Base-by-base conservation (phyloP, 2,113 vertebrate genomes). In the Grus americana region DNA sequence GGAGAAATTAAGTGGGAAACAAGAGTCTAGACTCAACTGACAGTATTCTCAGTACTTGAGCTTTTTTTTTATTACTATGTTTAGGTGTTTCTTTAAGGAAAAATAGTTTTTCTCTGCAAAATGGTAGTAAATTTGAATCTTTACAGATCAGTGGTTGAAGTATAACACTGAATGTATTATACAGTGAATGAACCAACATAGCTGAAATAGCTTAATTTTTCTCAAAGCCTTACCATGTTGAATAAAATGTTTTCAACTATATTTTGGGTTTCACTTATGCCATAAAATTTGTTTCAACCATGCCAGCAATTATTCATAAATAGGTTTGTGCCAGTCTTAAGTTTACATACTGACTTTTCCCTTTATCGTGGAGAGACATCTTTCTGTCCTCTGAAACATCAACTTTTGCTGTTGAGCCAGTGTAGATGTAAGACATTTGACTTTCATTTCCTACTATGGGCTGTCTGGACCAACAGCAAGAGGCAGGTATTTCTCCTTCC, bases 161-260 rank as follows among this genome's bases (percentile, higher is more conserved):
- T 83, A 6, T n/a, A 86, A 46, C 29, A 67, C 32, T 54, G 44
- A 74, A 38, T 80, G 9, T 46, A 13, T 74, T 80, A 42, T 8
- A 47, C n/a, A 62, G 8, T 32, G 50, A 66, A 46, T 70, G 55
- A 80, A 30, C 15, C 23, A 47, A 34, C 17, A 6, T n/a, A 66
- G n/a, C 36, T 96, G 27, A 91, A 88, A 47, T 55, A 47, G 24
- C 47, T 88, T 74, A 82, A 32, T 95, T 92, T 93, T 88, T 67
- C 70, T 81, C 83, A 62, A 79, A 79, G 40, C 59, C 40, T 73
- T 89, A 49, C 44, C 24, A 4, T n/a, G 27, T 79, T 76, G 72
- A 88, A 42, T 79, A 73, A 88, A 82, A 24, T 36, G 6, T 73
- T 95, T 79, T 86, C 65, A 44, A 49, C 36, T 52, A 23, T 24